Percentiles rank a stretch among this genome's conserved stretches.
Evolutionary conservation across 1,140 invertebrate genomes (phyloP).

Genomic region (Drosophila repletoides): DNA sequence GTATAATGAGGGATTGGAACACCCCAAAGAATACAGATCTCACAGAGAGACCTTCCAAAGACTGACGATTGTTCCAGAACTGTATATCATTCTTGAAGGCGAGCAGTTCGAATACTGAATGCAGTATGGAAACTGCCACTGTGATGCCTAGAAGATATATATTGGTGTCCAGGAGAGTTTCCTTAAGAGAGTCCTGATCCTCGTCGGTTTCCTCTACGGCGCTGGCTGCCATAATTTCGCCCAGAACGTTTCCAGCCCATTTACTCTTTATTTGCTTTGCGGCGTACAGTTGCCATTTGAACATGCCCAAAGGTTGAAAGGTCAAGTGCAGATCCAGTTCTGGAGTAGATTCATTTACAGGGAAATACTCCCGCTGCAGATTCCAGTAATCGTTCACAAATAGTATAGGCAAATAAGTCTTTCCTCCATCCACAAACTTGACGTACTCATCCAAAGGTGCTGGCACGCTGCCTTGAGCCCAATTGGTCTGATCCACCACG

Average conservation of each 20-base stretch:
- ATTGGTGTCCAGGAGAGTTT: constrained; percentile 98
- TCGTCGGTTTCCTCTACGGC: constrained; percentile 85
- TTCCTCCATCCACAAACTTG: constrained; percentile 91
- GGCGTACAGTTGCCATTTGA: constrained; percentile 99
- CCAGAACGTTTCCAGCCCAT: constrained; percentile 86
- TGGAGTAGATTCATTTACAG: constrained; percentile 93
- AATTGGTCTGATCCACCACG: constrained; percentile 96
- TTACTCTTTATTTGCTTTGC: constrained; percentile 95
- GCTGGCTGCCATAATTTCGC: constrained; percentile 81
- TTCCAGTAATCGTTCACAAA: constrained; percentile 99
- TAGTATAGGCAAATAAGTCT: constrained; percentile 96
- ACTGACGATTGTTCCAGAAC: constrained; percentile 99
- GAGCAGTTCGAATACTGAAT: constrained; percentile 98
- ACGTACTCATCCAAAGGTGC: constrained; percentile 96
- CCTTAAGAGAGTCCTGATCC: constrained; percentile 98
- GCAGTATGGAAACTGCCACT: constrained; percentile 95
- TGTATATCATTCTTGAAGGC: constrained; percentile 99
- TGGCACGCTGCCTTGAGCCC: constrained; percentile 94
- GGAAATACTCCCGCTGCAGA: constrained; percentile 96
- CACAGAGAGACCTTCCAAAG: constrained; percentile 98
- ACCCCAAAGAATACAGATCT: constrained; percentile 99
- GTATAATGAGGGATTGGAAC: constrained; percentile 96
- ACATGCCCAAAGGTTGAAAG: constrained; percentile 96
- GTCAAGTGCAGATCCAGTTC: constrained; percentile 90
- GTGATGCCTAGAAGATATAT: constrained; percentile 97